Base-by-base conservation (phyloP, 2,113 vertebrate genomes). In the Pimephales promelas region DNA sequence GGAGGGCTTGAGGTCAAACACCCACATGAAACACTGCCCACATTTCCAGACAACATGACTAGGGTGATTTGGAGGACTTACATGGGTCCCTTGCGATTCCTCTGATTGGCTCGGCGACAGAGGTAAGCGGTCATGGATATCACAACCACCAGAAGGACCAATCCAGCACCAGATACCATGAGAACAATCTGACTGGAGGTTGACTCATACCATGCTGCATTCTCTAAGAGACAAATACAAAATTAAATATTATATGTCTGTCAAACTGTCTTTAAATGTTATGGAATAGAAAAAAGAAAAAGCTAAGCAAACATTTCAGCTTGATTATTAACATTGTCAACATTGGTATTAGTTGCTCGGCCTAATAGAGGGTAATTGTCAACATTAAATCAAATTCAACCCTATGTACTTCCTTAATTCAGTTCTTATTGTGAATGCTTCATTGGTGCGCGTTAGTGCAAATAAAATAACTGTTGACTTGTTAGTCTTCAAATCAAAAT, bases 21-120 rank as follows among this genome's bases (percentile, higher is more conserved):
- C 70, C 70, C 36, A 72, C 70, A 34, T 43, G 40, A 72, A 72
- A 47, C 8, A 52, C 31, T 22, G 34, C 66, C 22, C 28, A 62
- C 14, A 64, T 72, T 72, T 47, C 72, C 26, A 52, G 72, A 72
- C 36, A 45, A 26, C 70, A 52, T 10, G 59, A 26, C 43, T 31
- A 70, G 54, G 62, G 0, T 0, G 18, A 68, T n/a, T 18, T 22
- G 24, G 7, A 24, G 24, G 24, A 86, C 94, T 94, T 90, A 95
- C 94, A 95, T 94, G 68, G 94, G 94, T 36, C 92, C 94, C 87
- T 93, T 94, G 87, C 80, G 85, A 79, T 76, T 89, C 86, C 64
- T 54, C 61, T 73, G 71, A 83, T 87, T 93, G 86, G 85, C 85
- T 79, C 90, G 89, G 88, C 80, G 91, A 88, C 88, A 94, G 61